Conservation (phyloP, 1,140 invertebrate genomes). For the Lanistes nyassanus region DNA sequence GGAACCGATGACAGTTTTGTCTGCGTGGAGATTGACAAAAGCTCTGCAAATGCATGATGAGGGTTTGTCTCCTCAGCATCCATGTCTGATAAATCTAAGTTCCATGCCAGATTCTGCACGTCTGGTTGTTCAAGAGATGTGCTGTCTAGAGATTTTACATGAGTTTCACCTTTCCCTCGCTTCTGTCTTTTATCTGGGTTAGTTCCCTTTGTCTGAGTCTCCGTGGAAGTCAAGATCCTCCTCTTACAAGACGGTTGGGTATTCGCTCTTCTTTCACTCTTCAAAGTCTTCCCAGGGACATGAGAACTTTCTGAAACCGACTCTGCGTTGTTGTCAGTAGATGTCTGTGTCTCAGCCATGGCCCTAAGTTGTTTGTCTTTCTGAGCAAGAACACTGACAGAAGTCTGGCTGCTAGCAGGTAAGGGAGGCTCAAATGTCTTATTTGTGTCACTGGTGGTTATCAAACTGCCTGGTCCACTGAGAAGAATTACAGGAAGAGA, state of each 20-base stretch:
- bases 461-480: background rate
- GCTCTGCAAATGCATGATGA: too few relatives aligned
- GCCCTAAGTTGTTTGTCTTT: background rate
- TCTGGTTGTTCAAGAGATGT: too few relatives aligned
- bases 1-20: too few relatives aligned
- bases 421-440: background rate
- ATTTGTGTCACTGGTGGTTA: background rate
- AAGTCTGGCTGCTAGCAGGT: conserved; percentile 4
- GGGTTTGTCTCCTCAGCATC: too few relatives aligned
- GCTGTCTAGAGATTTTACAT: background rate
- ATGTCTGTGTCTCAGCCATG: conserved; percentile 17
- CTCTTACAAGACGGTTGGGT: background rate
- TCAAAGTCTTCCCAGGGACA: background rate
- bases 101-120: too few relatives aligned
- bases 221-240: background rate
- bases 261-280: background rate
- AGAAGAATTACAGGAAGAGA: background rate
- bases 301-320: background rate
- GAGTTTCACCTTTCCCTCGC: background rate
- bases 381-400: background rate
- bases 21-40: too few relatives aligned
- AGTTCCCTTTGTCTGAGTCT: background rate
- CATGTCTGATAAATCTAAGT: too few relatives aligned
- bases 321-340: background rate
- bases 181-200: background rate